Evolutionary conservation across 2,797 vertebrate species (phyloP), one percentile per base, ranked within the genome.

Genomic region (Enteromius thamalakanensis): DNA sequence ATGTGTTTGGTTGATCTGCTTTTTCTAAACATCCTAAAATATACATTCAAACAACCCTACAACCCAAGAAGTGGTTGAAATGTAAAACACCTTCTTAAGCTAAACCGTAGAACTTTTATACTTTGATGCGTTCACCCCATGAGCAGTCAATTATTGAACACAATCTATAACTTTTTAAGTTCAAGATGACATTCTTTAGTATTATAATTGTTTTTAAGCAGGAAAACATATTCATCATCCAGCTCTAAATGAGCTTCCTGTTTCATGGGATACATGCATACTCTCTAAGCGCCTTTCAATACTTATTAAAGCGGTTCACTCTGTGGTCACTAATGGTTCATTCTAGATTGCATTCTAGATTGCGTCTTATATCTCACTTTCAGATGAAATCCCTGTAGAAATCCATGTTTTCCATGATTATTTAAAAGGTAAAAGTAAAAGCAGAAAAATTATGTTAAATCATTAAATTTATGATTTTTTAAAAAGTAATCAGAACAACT

Each of bases 161-260:
- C 51, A 11, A 42, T 23, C 15, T 60, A 23, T 2, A 55, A 80
- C 32, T 42, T 45, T 45, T 45, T 12, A 11, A 58, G 15, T 47
- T 49, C 19, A 26, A 65, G 8, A 64, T 64, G 10, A 29, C 49
- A 14, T 21, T 68, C 10, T 79, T 68, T 37, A 51, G 19, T 23
- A 14, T 37, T 64, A 65, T 9, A 34, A 23, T 26, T 42, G 14
- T 42, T 23, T 69, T 6, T 14, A 23, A 51, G 26, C 71, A 74
- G 29, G 29, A 79, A 68, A 79, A 49, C 45, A 69, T 58, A 9
- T 49, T 49, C 62, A 14, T 34, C 47, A 49, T 67, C 49, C 47
- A 42, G 15, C 7, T 26, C 55, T 10, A 29, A 45, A 72, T 71
- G 19, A n/a, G 8, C 23, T 74, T 81, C 29, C 55, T 19, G 19